Conservation (phyloP, 2,113 vertebrate genomes). For the Pseudorectes ferrugineus region DNA sequence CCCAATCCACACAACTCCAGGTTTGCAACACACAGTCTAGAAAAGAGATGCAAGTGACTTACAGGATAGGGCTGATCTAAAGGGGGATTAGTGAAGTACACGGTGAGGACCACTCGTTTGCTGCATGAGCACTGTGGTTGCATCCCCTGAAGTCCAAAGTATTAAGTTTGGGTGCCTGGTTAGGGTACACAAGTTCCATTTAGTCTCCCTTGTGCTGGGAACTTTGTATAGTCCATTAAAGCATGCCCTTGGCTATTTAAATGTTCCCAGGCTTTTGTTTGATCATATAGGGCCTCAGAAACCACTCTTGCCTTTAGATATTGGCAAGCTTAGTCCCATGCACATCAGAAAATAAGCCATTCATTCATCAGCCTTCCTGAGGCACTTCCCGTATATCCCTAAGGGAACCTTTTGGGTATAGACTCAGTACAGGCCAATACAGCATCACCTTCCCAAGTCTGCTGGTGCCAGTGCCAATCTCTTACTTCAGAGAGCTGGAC, state of each 20-base stretch:
- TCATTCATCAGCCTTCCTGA: not conserved
- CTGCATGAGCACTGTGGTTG: not conserved
- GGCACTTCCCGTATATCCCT: not conserved
- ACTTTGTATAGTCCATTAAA: not conserved
- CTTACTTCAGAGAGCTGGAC: not conserved
- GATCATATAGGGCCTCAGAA: not conserved
- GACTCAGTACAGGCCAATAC: accelerated
- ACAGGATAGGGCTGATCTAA: not conserved
- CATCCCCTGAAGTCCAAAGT: not conserved
- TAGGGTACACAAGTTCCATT: not conserved
- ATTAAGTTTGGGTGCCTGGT: not conserved
- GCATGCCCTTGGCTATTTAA: not conserved
- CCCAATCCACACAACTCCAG: not conserved
- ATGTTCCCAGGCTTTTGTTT: not conserved
- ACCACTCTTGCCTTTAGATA: not conserved
- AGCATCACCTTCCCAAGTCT: not conserved
- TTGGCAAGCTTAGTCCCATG: not conserved
- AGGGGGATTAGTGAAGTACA: not conserved
- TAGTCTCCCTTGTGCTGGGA: not conserved
- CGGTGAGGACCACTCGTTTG: not conserved
- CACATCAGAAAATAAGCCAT: not conserved
- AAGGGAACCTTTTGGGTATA: not conserved
- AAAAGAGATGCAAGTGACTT: not conserved
- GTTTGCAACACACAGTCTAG: not conserved
- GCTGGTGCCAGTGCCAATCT: not conserved